Evolutionary conservation across 2,888 invertebrate genomes (phyloP).

Genomic region (Syritta pipiens): DNA sequence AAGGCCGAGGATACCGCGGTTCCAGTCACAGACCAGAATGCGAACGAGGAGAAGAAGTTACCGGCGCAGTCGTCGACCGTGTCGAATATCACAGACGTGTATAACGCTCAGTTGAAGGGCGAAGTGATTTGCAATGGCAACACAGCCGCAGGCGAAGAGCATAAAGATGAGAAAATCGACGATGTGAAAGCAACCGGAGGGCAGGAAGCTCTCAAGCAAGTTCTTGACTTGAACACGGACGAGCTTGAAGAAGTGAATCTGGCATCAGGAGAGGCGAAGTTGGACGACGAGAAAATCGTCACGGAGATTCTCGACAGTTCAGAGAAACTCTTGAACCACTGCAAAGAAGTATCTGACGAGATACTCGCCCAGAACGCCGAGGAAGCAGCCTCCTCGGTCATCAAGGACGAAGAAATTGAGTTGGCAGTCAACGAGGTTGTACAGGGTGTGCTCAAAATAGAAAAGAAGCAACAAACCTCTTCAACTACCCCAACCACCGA

Average conservation of each 20-base stretch:
- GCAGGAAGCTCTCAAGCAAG: slow-evolving; percentile 77
- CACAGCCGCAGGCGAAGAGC: slow-evolving; percentile 26
- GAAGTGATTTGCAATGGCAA: slow-evolving; percentile 75
- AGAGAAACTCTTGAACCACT: slow-evolving; percentile 80
- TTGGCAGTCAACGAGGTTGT: slow-evolving; percentile 81
- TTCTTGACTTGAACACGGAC: slow-evolving; percentile 76
- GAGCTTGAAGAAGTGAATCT: slow-evolving; percentile 75
- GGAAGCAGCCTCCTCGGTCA: slow-evolving; percentile 77
- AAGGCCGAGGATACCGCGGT: slow-evolving; percentile 13
- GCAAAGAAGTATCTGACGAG: slow-evolving; percentile 76
- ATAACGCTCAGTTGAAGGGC: slow-evolving; percentile 78
- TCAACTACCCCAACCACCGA: slow-evolving; percentile 56
- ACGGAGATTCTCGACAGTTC: slow-evolving; percentile 80
- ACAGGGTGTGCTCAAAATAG: slow-evolving; percentile 80
- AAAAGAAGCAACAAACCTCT: slow-evolving; percentile 74
- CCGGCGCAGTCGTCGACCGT: slow-evolving; percentile 71
- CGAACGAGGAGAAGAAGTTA: slow-evolving; percentile 71
- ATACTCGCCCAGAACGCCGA: slow-evolving; percentile 73
- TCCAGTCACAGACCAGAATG: slow-evolving; percentile 56
- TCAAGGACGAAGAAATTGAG: slow-evolving; percentile 81
- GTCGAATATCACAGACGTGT: slow-evolving; percentile 79
- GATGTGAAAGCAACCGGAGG: slow-evolving; percentile 72
- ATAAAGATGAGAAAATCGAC: slow-evolving; percentile 69
- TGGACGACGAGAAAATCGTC: slow-evolving; percentile 80
- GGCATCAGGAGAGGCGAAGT: slow-evolving; percentile 72